Conservation (phyloP, 2,113 vertebrate genomes). For the Propithecus coquereli region DNA sequence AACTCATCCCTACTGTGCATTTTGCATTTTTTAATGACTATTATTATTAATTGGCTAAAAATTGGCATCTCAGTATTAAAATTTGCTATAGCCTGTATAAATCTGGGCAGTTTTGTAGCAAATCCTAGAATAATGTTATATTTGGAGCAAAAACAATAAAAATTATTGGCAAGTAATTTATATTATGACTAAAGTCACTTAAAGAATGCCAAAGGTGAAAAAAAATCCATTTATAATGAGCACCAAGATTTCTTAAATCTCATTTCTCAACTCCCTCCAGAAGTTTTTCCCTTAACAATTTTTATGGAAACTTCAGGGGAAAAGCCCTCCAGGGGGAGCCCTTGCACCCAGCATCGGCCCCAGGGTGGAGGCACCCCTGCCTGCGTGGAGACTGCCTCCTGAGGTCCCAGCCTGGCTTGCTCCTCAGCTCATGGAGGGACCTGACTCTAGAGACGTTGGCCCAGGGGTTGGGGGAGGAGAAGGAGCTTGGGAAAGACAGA, state of each 20-base stretch:
- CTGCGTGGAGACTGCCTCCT: background rate
- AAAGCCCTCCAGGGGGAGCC: background rate
- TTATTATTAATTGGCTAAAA: background rate
- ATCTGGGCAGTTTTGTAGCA: background rate
- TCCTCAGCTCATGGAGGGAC: background rate
- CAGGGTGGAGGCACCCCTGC: rapidly evolving
- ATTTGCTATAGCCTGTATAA: background rate
- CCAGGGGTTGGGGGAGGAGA: background rate
- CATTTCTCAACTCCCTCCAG: background rate
- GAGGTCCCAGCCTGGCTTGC: background rate
- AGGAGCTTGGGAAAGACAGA: background rate
- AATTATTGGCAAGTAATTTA: background rate
- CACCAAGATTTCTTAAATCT: background rate
- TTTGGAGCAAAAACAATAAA: background rate
- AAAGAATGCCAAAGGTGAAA: background rate
- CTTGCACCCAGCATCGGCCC: background rate
- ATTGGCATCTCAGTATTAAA: background rate
- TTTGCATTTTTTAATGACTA: background rate
- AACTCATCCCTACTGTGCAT: too few relatives aligned
- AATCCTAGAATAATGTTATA: too few relatives aligned
- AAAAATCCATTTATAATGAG: background rate
- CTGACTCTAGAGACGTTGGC: background rate
- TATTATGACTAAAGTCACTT: background rate
- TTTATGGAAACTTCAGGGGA: background rate
- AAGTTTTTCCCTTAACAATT: background rate